Percentiles rank a stretch among this genome's conserved stretches.
These are phyloP conservation scores for Pituophis catenifer DNA, from an alignment of 2,113 vertebrate genomes.

Conservation along the genomic window DNA sequence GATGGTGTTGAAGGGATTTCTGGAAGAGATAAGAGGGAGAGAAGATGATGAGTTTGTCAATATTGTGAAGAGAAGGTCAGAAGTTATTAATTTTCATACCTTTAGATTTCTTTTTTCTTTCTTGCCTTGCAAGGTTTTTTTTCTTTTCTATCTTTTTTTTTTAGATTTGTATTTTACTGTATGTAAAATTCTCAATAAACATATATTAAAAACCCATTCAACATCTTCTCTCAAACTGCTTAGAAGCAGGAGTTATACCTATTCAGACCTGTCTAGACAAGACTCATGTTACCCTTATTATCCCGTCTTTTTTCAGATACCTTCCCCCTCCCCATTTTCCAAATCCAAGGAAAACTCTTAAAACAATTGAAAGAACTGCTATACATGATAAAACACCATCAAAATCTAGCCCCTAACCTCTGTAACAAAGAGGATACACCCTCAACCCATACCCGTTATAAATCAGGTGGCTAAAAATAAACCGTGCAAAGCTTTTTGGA, in stretches of 20 bases:
- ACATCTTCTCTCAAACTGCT: not conserved
- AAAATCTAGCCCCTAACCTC: not conserved
- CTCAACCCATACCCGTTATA: not conserved
- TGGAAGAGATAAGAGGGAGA: not conserved
- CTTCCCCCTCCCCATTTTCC: not conserved
- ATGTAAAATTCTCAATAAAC: not conserved
- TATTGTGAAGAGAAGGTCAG: not conserved
- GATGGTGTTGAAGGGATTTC: not conserved
- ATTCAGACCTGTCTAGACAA: not conserved
- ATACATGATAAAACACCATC: not conserved
- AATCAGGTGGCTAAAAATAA: not conserved
- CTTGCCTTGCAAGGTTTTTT: not conserved
- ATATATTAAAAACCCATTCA: not conserved
- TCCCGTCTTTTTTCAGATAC: not conserved
- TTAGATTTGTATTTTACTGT: not conserved
- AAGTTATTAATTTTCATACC: not conserved
- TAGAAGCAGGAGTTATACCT: not conserved
- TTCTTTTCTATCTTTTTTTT: not conserved
- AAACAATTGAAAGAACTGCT: not conserved
- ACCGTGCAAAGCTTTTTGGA: not conserved
- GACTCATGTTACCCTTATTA: not conserved
- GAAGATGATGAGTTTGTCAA: not conserved
- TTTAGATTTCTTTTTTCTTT: not conserved
- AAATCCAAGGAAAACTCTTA: not conserved
- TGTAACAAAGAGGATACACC: not conserved